Base-by-base conservation (phyloP, 2,888 invertebrate species). In the Xanthorhoe designata region DNA sequence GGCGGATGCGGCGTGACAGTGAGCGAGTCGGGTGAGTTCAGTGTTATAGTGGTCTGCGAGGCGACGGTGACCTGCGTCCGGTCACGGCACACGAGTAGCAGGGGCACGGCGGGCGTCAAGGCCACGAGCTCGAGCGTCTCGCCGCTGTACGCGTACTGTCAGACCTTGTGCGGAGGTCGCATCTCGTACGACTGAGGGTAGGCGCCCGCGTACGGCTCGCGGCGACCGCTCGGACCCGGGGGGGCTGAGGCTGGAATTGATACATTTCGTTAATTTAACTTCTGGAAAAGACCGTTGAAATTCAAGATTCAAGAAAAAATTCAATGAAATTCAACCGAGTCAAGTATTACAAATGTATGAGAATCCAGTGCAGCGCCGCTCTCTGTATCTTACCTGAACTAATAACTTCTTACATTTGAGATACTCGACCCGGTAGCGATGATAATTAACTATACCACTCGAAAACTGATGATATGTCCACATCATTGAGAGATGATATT, bases 151-250 rank as follows among this genome's bases (percentile, higher is more conserved):
- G 84, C 87, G 91, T 90, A 89, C 86, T 90, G 92, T 92, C 92
- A 92, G 85, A 91, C 96, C 91, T 96, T 96, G 85, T 96, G 96
- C 82, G 95, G 92, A 66, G 95, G 94, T 71, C 96, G 95, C 96
- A 96, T 96, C 94, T 96, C 96, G 92, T 96, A 96, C 79, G 95
- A 94, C 86, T 95, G 94, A 79, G 95, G 95, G 92, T 96, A 96
- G 68, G 96, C 96, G 79, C 95, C 95, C 72, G 96, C 96, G 91
- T 96, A 96, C 68, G 95, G 92, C 86, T 96, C 96, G 82, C 94
- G 91, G 76, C 86, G 85, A 77, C 89, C 90, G 78, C 91, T 91
- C 58, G 94, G 90, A 24, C 94, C 88, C 64, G 90, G 86, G 70
- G 90, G 90, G 75, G 94, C 94, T 70, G 91, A 86, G 42, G 84